Percentiles rank a stretch among this genome's conserved stretches.
Evolutionary conservation across 2,888 invertebrate species (phyloP).

Genomic region (Pocota personata): DNA sequence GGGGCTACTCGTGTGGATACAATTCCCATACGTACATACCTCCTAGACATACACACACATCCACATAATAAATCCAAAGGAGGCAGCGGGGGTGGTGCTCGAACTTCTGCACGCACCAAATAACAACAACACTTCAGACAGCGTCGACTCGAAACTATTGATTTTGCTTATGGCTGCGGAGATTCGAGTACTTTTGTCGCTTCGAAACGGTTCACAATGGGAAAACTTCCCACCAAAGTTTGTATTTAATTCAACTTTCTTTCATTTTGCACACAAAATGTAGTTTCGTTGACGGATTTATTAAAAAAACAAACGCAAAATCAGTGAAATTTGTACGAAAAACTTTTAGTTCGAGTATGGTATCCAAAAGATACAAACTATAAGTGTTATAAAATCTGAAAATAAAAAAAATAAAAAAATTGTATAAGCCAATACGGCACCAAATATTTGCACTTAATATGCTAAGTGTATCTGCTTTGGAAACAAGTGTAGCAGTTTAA

Average conservation of each 20-base stretch:
- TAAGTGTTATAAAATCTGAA: conserved; percentile 8
- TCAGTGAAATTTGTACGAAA: background rate
- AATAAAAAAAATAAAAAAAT: background rate
- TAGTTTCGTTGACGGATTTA: conserved; percentile 31
- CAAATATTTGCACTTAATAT: conserved; percentile 1
- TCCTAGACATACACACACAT: background rate
- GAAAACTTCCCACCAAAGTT: conserved; percentile 31
- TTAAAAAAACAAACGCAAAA: conserved; percentile 3
- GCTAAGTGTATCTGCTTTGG: background rate
- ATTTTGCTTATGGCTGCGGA: conserved; percentile 68
- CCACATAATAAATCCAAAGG: background rate
- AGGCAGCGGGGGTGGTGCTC: conserved; percentile 22
- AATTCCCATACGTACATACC: conserved; percentile 1
- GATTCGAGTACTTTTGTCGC: conserved; percentile 59
- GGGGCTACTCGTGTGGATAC: background rate
- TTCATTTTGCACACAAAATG: conserved; percentile 56
- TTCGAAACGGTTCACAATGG: conserved; percentile 66
- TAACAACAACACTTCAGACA: conserved; percentile 64
- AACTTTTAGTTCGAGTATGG: background rate
- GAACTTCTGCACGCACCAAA: conserved; percentile 36
- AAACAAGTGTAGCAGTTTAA: background rate
- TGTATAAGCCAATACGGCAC: conserved; percentile 30
- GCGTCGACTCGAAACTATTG: conserved; percentile 71
- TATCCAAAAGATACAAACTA: background rate
- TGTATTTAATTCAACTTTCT: conserved; percentile 26